These are phyloP conservation scores for Cercopithecus mona DNA, from an alignment of 2,113 vertebrate species.

Conservation along the genomic window DNA sequence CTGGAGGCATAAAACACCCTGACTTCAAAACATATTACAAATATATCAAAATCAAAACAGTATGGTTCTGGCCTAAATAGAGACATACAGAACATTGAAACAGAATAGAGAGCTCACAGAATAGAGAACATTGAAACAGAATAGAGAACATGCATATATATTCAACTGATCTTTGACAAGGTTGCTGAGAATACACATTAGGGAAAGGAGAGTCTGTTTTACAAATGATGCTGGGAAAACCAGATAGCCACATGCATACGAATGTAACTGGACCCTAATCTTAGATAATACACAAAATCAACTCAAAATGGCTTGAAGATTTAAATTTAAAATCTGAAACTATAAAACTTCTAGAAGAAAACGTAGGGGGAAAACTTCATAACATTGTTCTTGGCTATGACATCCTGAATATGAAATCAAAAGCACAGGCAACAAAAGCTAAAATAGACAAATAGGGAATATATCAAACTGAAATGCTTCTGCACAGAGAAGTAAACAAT, in stretches of 20 bases:
- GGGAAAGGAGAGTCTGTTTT: background rate
- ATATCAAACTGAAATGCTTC: background rate
- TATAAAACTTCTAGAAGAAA: background rate
- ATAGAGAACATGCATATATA: background rate
- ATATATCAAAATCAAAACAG: background rate
- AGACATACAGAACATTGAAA: background rate
- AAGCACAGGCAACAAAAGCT: background rate
- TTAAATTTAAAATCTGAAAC: background rate
- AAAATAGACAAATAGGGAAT: background rate
- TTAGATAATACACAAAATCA: background rate
- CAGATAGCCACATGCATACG: background rate
- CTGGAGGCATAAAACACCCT: background rate
- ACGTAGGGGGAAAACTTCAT: accelerated
- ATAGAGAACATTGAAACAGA: background rate
- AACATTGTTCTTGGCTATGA: background rate
- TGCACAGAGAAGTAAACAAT: background rate
- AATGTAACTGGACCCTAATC: background rate
- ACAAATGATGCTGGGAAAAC: background rate
- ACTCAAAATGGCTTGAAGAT: background rate
- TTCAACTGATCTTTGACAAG: background rate
- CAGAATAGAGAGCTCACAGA: background rate
- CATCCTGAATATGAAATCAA: background rate
- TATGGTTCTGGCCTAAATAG: background rate
- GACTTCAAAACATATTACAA: background rate
- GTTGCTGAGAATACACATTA: background rate